These are phyloP conservation scores for Otus sunia DNA, from an alignment of 2,113 vertebrate genomes.

Conservation along the genomic window DNA sequence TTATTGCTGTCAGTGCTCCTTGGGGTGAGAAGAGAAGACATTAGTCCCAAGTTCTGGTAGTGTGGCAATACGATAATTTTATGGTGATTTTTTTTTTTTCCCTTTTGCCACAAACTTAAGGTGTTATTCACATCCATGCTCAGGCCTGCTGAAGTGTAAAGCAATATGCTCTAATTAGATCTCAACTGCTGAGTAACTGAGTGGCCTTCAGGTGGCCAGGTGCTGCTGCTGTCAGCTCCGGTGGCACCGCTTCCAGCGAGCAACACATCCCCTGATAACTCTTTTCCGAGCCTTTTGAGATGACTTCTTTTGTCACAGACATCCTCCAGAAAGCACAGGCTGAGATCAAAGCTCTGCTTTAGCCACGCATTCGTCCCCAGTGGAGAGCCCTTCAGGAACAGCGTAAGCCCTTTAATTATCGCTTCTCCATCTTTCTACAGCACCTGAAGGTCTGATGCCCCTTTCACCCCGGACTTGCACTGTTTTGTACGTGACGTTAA, in stretches of 20 bases:
- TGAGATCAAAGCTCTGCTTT: conserved; percentile 56
- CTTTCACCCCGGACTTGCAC: not conserved
- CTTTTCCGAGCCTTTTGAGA: not conserved
- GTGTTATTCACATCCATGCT: not conserved
- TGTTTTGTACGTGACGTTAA: not conserved
- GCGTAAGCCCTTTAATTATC: not conserved
- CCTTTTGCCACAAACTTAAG: not conserved
- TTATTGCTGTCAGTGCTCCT: not conserved
- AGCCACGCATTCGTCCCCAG: not conserved
- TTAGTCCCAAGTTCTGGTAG: not conserved
- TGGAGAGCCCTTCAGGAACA: conserved; percentile 49
- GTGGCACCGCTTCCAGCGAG: not conserved
- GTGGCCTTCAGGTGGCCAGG: not conserved
- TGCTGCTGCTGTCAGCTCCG: not conserved
- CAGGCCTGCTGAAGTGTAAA: not conserved
- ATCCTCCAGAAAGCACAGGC: not conserved
- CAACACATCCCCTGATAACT: not conserved
- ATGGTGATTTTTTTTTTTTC: not conserved
- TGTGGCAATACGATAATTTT: not conserved
- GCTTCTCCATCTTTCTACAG: not conserved
- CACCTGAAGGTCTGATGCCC: not conserved
- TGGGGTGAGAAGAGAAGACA: not conserved
- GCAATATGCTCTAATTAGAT: conserved; percentile 12
- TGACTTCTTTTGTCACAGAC: conserved; percentile 5
- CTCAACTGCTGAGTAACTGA: not conserved